Percentiles rank a stretch among this genome's conserved stretches.
Evolutionary conservation across 1,140 invertebrate species (phyloP).

Genomic region (Brachionus paranguensis): DNA sequence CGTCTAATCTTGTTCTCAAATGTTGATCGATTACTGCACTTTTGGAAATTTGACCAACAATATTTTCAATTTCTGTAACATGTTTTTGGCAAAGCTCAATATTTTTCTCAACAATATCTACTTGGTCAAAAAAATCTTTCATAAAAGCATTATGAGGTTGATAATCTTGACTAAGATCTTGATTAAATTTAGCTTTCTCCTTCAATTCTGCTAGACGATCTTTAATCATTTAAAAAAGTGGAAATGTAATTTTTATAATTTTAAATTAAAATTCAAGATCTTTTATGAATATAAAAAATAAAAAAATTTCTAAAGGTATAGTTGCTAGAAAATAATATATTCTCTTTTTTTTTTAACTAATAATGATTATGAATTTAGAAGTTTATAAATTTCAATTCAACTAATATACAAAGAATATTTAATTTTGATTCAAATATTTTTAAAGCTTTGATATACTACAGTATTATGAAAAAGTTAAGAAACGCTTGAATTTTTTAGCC

Average conservation of each 20-base stretch:
- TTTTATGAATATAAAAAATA: not conserved
- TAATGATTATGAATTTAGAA: not conserved
- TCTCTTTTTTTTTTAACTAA: not conserved
- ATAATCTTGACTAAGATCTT: not conserved
- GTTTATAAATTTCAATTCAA: not conserved
- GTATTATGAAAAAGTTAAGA: too few species aligned
- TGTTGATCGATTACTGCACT: not conserved
- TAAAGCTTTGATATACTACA: too few species aligned
- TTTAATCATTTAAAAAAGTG: not conserved
- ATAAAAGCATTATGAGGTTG: not conserved
- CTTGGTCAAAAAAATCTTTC: not conserved
- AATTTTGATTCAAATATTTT: too few species aligned
- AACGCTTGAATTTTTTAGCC: too few species aligned
- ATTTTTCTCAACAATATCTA: not conserved
- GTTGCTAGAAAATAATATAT: not conserved
- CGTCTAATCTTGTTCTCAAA: not conserved
- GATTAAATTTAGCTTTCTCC: not conserved
- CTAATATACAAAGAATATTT: not conserved
- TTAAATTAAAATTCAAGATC: not conserved
- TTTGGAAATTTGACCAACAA: not conserved
- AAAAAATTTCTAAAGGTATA: not conserved
- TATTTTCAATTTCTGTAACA: not conserved
- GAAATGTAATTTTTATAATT: not conserved
- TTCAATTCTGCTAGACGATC: not conserved
- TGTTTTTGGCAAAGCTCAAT: not conserved